A percentile compares a stretch with the other conserved stretches of the same genome.
Evolutionary conservation across 2,888 invertebrate species (phyloP).

Genomic region (Scaptodrosophila latifasciaeformis): DNA sequence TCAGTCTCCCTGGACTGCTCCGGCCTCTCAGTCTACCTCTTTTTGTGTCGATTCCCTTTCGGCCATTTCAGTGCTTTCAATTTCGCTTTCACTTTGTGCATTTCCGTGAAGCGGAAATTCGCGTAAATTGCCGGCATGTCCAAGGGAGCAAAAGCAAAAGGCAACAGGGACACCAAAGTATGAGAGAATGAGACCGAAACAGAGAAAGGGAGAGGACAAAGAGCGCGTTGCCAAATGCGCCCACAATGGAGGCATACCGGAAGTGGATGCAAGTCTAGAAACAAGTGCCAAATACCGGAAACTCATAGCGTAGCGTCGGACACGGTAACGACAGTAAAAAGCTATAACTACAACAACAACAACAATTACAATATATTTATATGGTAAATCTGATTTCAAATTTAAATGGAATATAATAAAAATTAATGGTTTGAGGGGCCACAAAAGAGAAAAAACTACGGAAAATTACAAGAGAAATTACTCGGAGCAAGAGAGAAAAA

Average conservation of each 20-base stretch:
- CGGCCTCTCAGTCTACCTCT: constrained; percentile 2
- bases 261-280: constrained; percentile 65
- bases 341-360: too few species aligned
- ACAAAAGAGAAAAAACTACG: too few species aligned
- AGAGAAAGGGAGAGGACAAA: neutral
- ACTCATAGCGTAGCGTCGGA: constrained; percentile 44
- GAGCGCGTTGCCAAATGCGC: constrained; percentile 15
- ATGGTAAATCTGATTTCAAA: neutral
- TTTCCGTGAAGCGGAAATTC: constrained; percentile 65
- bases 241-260: constrained; percentile 36
- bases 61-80: constrained; percentile 9
- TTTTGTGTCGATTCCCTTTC: constrained; percentile 8
- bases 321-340: constrained; percentile 10
- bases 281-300: constrained; percentile 67
- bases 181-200: neutral
- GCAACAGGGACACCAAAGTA: neutral
- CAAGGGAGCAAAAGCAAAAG: constrained; percentile 16
- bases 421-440: too few species aligned
- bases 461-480: too few species aligned
- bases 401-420: too few species aligned
- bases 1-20: neutral
- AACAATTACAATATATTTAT: constrained; percentile 2
- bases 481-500: too few species aligned
- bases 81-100: constrained; percentile 63
- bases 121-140: constrained; percentile 63